Percentiles rank a stretch among this genome's conserved stretches.
Conservation (phyloP, 2,888 invertebrate genomes). For the Philereme vetulata region DNA sequence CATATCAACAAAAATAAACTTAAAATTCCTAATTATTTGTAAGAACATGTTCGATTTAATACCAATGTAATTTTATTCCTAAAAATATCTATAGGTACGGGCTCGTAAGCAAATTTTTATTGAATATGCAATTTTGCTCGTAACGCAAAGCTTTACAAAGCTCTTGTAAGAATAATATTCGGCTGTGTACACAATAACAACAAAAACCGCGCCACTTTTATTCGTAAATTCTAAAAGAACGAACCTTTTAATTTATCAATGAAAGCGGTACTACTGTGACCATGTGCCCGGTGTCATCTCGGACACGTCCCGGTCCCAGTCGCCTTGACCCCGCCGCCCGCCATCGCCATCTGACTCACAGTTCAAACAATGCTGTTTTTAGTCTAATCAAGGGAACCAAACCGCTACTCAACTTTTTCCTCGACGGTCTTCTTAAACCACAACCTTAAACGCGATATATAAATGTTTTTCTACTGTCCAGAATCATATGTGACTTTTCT, state of each 20-base stretch:
- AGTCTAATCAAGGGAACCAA: slow-evolving; percentile 30
- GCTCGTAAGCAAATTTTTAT: no score
- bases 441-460: neutral
- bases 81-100: no score
- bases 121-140: no score
- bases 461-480: neutral
- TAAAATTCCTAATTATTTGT: no score
- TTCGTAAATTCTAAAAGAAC: slow-evolving; percentile 26
- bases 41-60: no score
- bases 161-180: neutral
- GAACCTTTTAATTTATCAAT: slow-evolving; percentile 29
- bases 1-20: no score
- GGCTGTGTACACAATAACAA: neutral
- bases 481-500: slow-evolving; percentile 16
- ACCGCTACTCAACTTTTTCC: slow-evolving; percentile 9
- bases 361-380: slow-evolving; percentile 38
- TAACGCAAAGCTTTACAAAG: neutral
- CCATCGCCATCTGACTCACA: slow-evolving; percentile 23
- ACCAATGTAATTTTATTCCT: no score
- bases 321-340: slow-evolving; percentile 37
- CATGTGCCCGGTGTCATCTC: slow-evolving; percentile 43
- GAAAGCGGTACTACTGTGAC: slow-evolving; percentile 33
- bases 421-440: slow-evolving; percentile 1
- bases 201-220: slow-evolving; percentile 14
- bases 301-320: slow-evolving; percentile 53